phyloP scores from a whole-genome alignment of 92 coral and sea anemone species.

The Paragorgia papillata region DNA sequence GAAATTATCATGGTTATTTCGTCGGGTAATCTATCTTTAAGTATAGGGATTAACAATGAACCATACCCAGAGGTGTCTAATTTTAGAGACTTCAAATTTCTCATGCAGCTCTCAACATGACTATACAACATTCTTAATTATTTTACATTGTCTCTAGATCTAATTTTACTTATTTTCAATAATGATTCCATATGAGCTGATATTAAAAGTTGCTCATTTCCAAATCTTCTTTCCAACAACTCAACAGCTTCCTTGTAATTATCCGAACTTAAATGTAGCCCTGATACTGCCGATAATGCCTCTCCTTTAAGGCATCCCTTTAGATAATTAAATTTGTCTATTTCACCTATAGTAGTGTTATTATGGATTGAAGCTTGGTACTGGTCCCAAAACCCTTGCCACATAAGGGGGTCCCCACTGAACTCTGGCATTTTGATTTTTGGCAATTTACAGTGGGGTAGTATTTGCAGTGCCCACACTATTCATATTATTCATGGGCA shows the following conservation, averaged over 20 bases:
- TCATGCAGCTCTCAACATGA: neutral
- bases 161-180: neutral
- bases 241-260: slow-evolving; percentile 44
- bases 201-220: neutral
- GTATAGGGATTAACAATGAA: neutral
- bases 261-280: slow-evolving; percentile 30
- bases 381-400: slow-evolving; percentile 31
- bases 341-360: neutral
- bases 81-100: too few species aligned
- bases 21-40: neutral
- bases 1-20: slow-evolving; percentile 3
- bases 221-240: slow-evolving; percentile 7
- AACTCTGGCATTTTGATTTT: slow-evolving; percentile 1
- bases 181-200: too few species aligned
- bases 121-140: neutral
- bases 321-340: slow-evolving; percentile 20
- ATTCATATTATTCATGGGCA: neutral
- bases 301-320: neutral
- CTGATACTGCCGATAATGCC: slow-evolving; percentile 42
- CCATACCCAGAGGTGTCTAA: neutral
- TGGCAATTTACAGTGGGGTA: neutral
- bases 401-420: neutral
- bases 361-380: neutral
- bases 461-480: neutral
- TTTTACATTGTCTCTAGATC: neutral